Percentiles rank a stretch among this genome's conserved stretches.
Evolutionary conservation across 2,888 invertebrate genomes (phyloP).

Genomic region (Sceliomorpha sp.): DNA sequence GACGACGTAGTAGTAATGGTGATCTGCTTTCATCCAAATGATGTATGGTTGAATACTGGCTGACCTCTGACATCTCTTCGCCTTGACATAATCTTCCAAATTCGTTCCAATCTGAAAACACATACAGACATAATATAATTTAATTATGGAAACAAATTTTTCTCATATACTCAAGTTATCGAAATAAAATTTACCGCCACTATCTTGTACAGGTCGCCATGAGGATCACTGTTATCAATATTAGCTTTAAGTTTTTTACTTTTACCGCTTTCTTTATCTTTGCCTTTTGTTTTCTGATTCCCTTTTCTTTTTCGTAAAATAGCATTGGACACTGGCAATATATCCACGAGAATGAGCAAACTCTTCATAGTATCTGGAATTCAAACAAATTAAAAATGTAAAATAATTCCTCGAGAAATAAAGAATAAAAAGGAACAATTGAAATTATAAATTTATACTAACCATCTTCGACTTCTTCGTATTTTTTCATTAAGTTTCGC

Average conservation of each 20-base stretch:
- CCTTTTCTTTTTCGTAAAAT: slow-evolving; percentile 15
- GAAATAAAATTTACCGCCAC: slow-evolving; percentile 18
- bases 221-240: slow-evolving; percentile 17
- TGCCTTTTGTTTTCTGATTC: slow-evolving; percentile 8
- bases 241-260: slow-evolving; percentile 9
- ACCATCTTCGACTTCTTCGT: slow-evolving; percentile 11
- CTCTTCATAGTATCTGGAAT: slow-evolving; percentile 20
- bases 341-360: slow-evolving; percentile 20
- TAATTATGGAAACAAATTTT: slow-evolving; percentile 6
- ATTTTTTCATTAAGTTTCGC: slow-evolving; percentile 18
- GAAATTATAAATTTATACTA: slow-evolving; percentile 10
- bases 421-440: slow-evolving; percentile 8
- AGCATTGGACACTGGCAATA: slow-evolving; percentile 22
- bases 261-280: slow-evolving; percentile 6
- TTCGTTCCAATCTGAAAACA: slow-evolving; percentile 20
- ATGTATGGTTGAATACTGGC: slow-evolving; percentile 27
- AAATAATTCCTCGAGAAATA: slow-evolving; percentile 1
- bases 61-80: slow-evolving; percentile 10
- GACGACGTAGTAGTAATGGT: slow-evolving; percentile 16
- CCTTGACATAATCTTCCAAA: slow-evolving; percentile 11
- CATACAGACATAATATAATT: slow-evolving; percentile 2
- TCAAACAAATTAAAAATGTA: slow-evolving; percentile 4
- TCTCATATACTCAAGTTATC: slow-evolving; percentile 5
- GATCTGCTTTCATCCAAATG: slow-evolving; percentile 20
- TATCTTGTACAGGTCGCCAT: slow-evolving; percentile 13